Evolutionary conservation across 1,140 invertebrate species (phyloP), one percentile per base, ranked within the genome.

Genomic region (Vanessa tameamea): DNA sequence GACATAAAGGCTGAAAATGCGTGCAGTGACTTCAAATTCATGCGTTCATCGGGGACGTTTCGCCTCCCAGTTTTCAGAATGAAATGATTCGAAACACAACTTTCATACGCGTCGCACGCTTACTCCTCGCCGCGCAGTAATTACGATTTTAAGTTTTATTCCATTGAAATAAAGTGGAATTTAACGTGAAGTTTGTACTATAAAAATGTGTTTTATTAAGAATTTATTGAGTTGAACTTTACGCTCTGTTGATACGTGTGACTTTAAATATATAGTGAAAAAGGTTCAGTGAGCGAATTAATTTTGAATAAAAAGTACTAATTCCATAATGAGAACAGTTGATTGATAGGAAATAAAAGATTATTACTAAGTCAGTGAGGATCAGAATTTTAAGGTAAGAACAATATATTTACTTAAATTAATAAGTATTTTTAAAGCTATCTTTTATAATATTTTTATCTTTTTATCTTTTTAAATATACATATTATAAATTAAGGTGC

Each of bases 81-180:
- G 57, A 74, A 74, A 66, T 55, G 69, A 78, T 66, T 78, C 71
- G 65, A 69, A 78, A 75, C 53, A 66, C 70, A 73, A 72, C 77
- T 73, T 76, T 73, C 73, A 70, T 64, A 69, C 63, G 71, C 77
- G 77, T 59, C 77, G 77, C 65, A 68, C 77, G 77, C 71, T 64
- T 68, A n/a, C 69, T 65, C 7, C 59, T 31, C 15, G 23, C 3
- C 55, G 20, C 23, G 14, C 2, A 14, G 31, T 13, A 13, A 16
- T n/a, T 61, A 61, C 70, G 75, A 73, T 47, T 47, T 69, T 47
- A 77, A 77, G 59, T 76, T 76, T 76, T 76, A 69, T 59, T 13
- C 37, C 51, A 51, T 64, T 64, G 75, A 59, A 53, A 65, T 73
- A 77, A 66, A 48, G 59, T 57, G 65, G 31, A 73, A 47, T 66